Conservation (phyloP, 37 sponge, comb jelly and placozoan species). For the Axinella damicornis region DNA sequence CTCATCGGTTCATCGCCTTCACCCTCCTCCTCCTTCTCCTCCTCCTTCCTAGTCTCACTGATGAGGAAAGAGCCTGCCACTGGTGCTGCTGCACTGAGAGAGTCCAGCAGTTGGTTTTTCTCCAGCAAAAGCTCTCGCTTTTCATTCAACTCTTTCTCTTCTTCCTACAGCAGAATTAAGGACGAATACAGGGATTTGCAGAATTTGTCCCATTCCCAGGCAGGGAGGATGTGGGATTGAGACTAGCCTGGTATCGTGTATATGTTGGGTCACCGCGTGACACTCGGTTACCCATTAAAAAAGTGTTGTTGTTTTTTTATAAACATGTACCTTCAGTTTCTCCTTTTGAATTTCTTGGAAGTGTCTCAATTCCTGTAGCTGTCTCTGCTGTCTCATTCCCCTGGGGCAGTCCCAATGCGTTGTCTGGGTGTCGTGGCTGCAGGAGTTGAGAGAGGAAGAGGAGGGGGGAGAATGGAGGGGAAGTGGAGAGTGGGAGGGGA, state of each 20-base stretch:
- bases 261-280: too few species aligned
- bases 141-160: conserved; percentile 37
- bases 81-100: neutral
- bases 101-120: conserved; percentile 40
- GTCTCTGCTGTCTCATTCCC: conserved; percentile 61
- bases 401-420: conserved; percentile 83
- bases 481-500: too few species aligned
- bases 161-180: conserved; percentile 16
- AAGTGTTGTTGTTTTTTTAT: too few species aligned
- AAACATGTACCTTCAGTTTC: conserved; percentile 59
- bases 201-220: too few species aligned
- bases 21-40: neutral
- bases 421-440: conserved; percentile 85
- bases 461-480: neutral
- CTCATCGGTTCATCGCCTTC: neutral
- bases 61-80: neutral
- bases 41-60: neutral
- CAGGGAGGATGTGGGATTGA: too few species aligned
- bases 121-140: conserved; percentile 53
- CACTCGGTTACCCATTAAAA: neutral
- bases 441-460: neutral
- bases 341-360: conserved; percentile 23
- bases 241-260: too few species aligned
- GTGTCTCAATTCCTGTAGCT: conserved; percentile 32
- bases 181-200: too few species aligned